Conservation (phyloP, 2,797 vertebrate species). For the Neosalanx taihuensis region DNA sequence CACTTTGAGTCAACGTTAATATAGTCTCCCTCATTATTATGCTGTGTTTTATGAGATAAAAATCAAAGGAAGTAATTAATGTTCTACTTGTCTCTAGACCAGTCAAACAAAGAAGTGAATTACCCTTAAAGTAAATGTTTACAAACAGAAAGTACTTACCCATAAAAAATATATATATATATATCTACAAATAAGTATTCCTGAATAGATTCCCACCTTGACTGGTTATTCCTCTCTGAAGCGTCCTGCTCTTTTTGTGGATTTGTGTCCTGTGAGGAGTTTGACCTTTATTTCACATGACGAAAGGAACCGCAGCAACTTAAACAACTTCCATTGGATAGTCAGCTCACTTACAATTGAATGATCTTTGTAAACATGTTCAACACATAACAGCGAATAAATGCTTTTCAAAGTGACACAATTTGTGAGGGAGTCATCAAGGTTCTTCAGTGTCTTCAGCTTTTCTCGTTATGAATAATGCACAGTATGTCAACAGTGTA, state of each 20-base stretch:
- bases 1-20: constrained; percentile 17
- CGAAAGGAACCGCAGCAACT: not conserved
- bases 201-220: constrained; percentile 30
- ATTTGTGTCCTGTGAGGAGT: constrained; percentile 18
- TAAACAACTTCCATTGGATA: not conserved
- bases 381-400: not conserved
- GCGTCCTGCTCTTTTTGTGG: constrained; percentile 33
- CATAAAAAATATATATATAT: constrained; percentile 26
- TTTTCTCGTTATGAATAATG: too few species aligned
- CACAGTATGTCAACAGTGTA: too few species aligned
- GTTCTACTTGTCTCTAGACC: constrained; percentile 39
- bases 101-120: constrained; percentile 48
- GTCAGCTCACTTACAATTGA: not conserved
- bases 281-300: not conserved
- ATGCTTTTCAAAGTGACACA: not conserved
- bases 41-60: constrained; percentile 22
- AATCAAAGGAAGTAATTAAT: constrained; percentile 58
- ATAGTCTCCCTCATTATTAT: constrained; percentile 32
- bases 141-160: constrained; percentile 37
- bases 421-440: not conserved
- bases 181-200: constrained; percentile 17
- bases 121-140: constrained; percentile 41
- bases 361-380: not conserved
- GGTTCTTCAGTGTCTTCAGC: not conserved
- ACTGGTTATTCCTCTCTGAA: constrained; percentile 32